Evolutionary conservation across 2,888 invertebrate genomes (phyloP), one percentile per base, ranked within the genome.

Genomic region (Ecliptopera silaceata): DNA sequence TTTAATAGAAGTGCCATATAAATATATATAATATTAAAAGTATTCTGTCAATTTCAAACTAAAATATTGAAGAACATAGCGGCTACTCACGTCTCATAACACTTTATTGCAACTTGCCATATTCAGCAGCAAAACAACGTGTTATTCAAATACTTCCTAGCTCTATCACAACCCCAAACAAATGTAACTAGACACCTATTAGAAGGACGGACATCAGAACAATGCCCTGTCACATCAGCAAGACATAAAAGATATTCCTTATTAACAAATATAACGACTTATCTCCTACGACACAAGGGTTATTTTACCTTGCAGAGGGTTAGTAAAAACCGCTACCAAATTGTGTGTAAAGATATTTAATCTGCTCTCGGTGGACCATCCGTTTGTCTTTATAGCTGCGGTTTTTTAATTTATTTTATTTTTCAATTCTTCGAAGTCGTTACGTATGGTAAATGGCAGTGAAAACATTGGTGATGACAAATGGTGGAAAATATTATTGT

Each of bases 311-410:
- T 49, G 45, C 58, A 53, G 45, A 45, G 44, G 12, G 38, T 44
- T 53, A 17, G 34, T 58, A 58, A 58, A 53, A 58, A 58, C 53
- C 32, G 52, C 45, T 72, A 70, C 72, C 78, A 82, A 84, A 86
- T 86, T 83, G 84, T 68, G 82, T 82, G 82, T 83, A 76, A 84
- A 80, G 77, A 80, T 79, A 83, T 80, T 84, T 84, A 80, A 84
- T 83, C 82, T 80, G 78, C 70, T 73, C 79, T 79, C 77, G 77
- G 77, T 77, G 75, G 75, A 66, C 72, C 73, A 72, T 74, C 70
- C 74, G 70, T 75, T 72, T 70, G 73, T 75, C 73, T 77, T 77
- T 77, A 74, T 71, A 66, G 69, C 65, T 61, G 69, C 64, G 72
- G 75, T 75, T 78, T 75, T 78, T 75, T 70, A 74, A 68, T 53